A percentile compares a stretch with the other conserved stretches of the same genome.
phyloP scores from a whole-genome alignment of 1,140 invertebrate genomes.

The Luehdorfia chinensis region DNA sequence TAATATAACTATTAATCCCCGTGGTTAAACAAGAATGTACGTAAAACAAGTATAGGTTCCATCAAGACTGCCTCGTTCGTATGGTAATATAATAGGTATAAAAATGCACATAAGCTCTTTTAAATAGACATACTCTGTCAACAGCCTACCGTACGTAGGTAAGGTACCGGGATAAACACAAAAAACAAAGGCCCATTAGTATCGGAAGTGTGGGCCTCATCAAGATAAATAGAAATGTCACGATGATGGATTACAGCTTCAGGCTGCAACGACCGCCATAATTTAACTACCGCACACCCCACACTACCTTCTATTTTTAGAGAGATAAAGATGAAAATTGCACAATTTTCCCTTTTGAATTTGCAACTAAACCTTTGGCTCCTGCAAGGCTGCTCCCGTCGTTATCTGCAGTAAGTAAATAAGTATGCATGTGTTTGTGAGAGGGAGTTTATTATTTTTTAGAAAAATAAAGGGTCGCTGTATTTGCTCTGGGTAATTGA shows the following conservation, averaged over 20 bases:
- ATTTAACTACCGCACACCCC: slow-evolving; percentile 37
- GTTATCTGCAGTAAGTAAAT: slow-evolving; percentile 57
- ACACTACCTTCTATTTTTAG: slow-evolving; percentile 20
- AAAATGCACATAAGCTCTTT: slow-evolving; percentile 3
- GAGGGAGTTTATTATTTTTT: slow-evolving; percentile 35
- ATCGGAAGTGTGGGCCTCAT: slow-evolving; percentile 65
- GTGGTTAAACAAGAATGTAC: no score
- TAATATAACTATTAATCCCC: no score
- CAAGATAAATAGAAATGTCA: slow-evolving; percentile 75
- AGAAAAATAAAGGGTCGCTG: slow-evolving; percentile 33
- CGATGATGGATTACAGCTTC: slow-evolving; percentile 67
- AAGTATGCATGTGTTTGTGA: slow-evolving; percentile 38
- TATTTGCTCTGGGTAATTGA: slow-evolving; percentile 29
- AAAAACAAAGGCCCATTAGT: slow-evolving; percentile 67
- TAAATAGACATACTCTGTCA: neutral
- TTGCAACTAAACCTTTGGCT: slow-evolving; percentile 36
- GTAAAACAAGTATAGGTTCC: no score
- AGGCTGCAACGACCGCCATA: slow-evolving; percentile 39
- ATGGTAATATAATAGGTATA: no score
- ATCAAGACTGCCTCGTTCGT: no score
- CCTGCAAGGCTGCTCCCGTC: slow-evolving; percentile 46
- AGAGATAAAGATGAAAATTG: slow-evolving; percentile 30
- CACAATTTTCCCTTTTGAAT: slow-evolving; percentile 20
- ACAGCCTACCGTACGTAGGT: slow-evolving; percentile 7
- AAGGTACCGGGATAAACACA: slow-evolving; percentile 22